Percentiles rank a stretch among this genome's conserved stretches.
Conservation (phyloP, 1,140 invertebrate species). For the Drosophila rhopaloa region DNA sequence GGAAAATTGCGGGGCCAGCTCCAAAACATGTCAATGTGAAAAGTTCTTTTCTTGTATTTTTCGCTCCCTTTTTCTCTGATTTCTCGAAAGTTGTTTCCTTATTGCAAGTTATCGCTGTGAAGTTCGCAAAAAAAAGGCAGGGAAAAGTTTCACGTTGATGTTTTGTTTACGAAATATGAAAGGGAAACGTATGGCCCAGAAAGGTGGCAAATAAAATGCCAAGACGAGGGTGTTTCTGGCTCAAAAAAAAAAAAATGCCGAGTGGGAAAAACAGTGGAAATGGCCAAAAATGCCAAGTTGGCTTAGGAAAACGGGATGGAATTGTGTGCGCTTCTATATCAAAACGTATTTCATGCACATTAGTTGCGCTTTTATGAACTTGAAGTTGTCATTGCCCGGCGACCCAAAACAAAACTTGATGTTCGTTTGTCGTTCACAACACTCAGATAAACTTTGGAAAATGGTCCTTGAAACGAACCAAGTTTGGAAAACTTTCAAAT, state of each 20-base stretch:
- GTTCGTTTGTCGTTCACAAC: constrained; percentile 33
- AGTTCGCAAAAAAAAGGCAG: background rate
- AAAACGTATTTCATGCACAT: constrained; percentile 80
- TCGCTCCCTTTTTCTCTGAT: constrained; percentile 44
- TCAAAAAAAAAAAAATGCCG: background rate
- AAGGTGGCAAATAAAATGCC: constrained; percentile 69
- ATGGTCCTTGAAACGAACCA: background rate
- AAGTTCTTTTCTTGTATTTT: constrained; percentile 63
- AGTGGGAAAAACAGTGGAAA: background rate
- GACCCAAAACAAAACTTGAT: constrained; percentile 60
- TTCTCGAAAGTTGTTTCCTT: constrained; percentile 48
- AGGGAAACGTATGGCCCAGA: constrained; percentile 58
- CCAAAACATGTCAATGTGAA: constrained; percentile 78
- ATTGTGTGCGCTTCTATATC: constrained; percentile 41
- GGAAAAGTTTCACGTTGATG: constrained; percentile 68
- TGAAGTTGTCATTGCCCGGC: constrained; percentile 75
- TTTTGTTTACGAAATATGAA: constrained; percentile 78
- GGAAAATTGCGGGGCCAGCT: constrained; percentile 29
- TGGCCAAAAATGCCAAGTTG: constrained; percentile 4
- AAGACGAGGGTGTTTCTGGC: constrained; percentile 20
- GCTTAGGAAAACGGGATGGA: constrained; percentile 4
- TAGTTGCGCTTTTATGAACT: constrained; percentile 82
- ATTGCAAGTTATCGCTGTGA: constrained; percentile 45
- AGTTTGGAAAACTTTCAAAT: background rate
- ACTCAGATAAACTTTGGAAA: constrained; percentile 8